Evolutionary conservation across 92 coral and sea anemone species (phyloP), one percentile per base, ranked within the genome.

Genomic region (Zoanthus sansibaricus): DNA sequence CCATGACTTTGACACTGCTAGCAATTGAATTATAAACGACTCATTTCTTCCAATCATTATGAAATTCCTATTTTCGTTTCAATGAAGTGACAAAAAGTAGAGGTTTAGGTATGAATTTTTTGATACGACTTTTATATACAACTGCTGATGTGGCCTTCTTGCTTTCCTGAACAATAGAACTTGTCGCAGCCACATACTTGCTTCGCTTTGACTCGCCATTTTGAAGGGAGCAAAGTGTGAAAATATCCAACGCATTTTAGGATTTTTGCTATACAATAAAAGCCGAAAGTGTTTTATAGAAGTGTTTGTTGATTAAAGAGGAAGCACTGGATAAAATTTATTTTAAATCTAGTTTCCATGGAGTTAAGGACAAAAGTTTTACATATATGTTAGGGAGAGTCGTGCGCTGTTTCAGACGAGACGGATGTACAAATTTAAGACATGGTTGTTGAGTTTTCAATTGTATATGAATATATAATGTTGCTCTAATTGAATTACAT

Each of bases 401-500:
- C 20, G 62, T 44, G 56, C 85, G 46, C 66, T 80, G 61, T 64
- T 80, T 80, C 48, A 37, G 71, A 42, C 71, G 37, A 37, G 83
- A 37, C 54, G 5, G 33, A n/a, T 58, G 21, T 56, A 64, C 61
- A 45, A 25, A 3, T 45, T 17, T 70, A 54, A 64, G 74, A 68
- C 44, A 44, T 45, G 85, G 20, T 21, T 13, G 56, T 67, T 52
- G 59, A 66, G 85, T 48, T 80, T 79, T 93, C 91, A 93, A 90
- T 93, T 87, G 88, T 88, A 88, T 30, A 91, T 83, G 83, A 87
- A 64, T 68, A 84, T 64, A 79, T 62, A 17, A 37, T 37, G 42
- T 37, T 17, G 55, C 7, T 7, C 1, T 93, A 93, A 93, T 90
- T 89, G 62, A 91, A 93, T 88, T 86, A 93, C 76, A 84, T 55